phyloP scores from a whole-genome alignment of 64 coral and sea anemone genomes.

The Anthopleura sola region DNA sequence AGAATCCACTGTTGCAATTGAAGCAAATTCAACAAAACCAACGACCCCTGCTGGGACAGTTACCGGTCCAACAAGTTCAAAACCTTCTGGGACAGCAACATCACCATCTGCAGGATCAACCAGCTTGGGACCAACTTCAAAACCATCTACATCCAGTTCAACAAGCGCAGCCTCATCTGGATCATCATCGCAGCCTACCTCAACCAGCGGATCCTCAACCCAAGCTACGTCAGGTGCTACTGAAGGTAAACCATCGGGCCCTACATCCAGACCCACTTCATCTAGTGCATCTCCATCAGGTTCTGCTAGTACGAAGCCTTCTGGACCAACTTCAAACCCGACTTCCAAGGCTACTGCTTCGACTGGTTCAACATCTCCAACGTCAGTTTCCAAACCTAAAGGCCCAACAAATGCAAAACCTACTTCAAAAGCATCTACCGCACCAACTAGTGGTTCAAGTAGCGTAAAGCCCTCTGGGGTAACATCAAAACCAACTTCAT shows the following conservation, averaged over 20 bases:
- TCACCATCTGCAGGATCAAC: not conserved
- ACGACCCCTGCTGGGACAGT: not conserved
- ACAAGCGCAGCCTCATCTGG: not conserved
- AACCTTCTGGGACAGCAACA: not conserved
- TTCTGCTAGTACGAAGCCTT: not conserved
- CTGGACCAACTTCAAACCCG: not conserved
- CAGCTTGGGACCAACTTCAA: not conserved
- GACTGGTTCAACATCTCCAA: not conserved
- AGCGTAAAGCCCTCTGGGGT: not conserved
- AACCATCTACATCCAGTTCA: not conserved
- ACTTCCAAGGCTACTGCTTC: not conserved
- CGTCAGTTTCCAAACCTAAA: not conserved
- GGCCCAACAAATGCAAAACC: not conserved
- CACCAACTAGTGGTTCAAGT: not conserved
- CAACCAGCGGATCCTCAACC: not conserved
- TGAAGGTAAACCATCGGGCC: no score
- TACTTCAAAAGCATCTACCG: not conserved
- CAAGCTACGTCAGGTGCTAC: constrained; percentile 8
- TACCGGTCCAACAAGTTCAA: not conserved
- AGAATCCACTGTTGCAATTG: not conserved
- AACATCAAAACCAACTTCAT: not conserved
- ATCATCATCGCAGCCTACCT: not conserved
- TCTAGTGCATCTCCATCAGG: not conserved
- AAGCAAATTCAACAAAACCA: not conserved
- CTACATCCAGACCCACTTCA: not conserved